Percentiles rank a stretch among this genome's conserved stretches.
phyloP scores from a whole-genome alignment of 2,888 invertebrate species.

The Apamea epomidion region DNA sequence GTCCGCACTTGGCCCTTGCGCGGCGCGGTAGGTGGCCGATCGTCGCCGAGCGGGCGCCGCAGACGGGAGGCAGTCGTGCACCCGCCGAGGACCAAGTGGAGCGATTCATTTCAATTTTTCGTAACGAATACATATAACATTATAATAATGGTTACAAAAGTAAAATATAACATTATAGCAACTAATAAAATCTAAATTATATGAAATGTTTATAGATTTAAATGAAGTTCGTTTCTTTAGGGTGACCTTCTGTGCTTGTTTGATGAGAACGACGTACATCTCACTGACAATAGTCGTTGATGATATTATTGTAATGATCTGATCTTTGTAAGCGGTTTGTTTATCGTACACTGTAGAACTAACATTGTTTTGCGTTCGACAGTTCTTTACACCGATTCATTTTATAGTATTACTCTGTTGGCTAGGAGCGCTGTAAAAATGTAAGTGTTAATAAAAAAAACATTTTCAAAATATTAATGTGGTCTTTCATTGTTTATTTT shows the following conservation, averaged over 20 bases:
- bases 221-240: slow-evolving; percentile 89
- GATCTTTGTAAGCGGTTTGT: slow-evolving; percentile 86
- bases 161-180: slow-evolving; percentile 91
- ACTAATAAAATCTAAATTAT: slow-evolving; percentile 90
- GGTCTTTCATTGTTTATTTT: slow-evolving; percentile 77
- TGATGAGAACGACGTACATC: slow-evolving; percentile 82
- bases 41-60: slow-evolving; percentile 43
- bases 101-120: slow-evolving; percentile 86
- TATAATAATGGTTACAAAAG: slow-evolving; percentile 90
- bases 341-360: slow-evolving; percentile 89
- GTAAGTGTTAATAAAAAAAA: slow-evolving; percentile 91
- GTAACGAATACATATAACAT: slow-evolving; percentile 91
- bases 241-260: slow-evolving; percentile 88
- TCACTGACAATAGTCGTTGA: slow-evolving; percentile 86
- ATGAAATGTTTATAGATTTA: slow-evolving; percentile 91
- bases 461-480: slow-evolving; percentile 90
- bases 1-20: slow-evolving; percentile 79
- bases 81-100: slow-evolving; percentile 76
- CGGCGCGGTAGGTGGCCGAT: slow-evolving; percentile 57
- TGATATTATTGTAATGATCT: slow-evolving; percentile 84
- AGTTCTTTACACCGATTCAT: slow-evolving; percentile 89
- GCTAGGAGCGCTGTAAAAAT: slow-evolving; percentile 91
- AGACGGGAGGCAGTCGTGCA: slow-evolving; percentile 26
- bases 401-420: slow-evolving; percentile 91
- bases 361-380: slow-evolving; percentile 90